phyloP scores from a whole-genome alignment of 2,113 vertebrate species.

The Rhombomys opimus region DNA sequence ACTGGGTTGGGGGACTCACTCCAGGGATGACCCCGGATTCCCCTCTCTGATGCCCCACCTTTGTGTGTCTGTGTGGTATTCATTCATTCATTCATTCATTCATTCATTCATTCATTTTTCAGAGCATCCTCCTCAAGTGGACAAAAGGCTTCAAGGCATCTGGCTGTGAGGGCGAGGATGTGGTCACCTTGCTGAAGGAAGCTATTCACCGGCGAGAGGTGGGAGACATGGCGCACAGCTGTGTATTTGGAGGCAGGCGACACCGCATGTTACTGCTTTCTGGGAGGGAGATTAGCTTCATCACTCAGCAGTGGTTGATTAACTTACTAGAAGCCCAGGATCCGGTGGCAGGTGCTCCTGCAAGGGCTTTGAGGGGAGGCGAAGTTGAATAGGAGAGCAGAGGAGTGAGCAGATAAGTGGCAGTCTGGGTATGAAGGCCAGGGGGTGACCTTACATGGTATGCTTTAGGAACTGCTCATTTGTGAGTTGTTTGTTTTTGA shows the following conservation, averaged over 20 bases:
- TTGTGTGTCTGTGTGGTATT: background rate
- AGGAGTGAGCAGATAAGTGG: background rate
- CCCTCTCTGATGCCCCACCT: background rate
- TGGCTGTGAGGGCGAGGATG: conserved; percentile 94
- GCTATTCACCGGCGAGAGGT: conserved; percentile 93
- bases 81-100: background rate
- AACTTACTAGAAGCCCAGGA: background rate
- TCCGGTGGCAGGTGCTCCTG: background rate
- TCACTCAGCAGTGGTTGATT: background rate
- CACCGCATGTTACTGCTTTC: background rate
- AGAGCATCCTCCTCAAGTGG: conserved; percentile 97
- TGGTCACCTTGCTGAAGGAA: conserved; percentile 94
- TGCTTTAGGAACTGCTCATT: background rate
- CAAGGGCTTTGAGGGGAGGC: background rate
- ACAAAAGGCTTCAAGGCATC: conserved; percentile 97
- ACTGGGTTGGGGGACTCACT: no score
- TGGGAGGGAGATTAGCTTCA: background rate
- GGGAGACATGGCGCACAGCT: background rate
- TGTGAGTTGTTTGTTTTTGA: background rate
- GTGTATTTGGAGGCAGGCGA: background rate
- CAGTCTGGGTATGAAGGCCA: background rate
- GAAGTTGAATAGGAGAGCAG: background rate
- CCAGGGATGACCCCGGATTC: background rate
- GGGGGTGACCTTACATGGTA: background rate
- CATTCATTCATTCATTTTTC: background rate